Base-by-base conservation (phyloP, 1,140 invertebrate genomes). In the Lucilia sericata region DNA sequence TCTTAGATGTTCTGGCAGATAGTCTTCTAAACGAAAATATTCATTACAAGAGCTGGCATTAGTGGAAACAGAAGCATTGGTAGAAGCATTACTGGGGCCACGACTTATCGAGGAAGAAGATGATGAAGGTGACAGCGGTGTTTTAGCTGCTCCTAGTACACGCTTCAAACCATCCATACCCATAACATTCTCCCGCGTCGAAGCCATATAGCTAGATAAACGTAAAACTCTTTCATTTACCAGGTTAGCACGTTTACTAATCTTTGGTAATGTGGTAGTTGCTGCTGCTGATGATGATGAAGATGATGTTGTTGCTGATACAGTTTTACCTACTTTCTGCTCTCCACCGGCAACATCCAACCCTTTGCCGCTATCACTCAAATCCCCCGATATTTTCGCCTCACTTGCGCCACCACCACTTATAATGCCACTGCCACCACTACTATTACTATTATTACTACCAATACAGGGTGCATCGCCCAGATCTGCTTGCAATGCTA, bases 401-500 rank as follows among this genome's bases (percentile, higher is more conserved):
- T 21, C 42, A 30, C 25, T 30, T 3, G 25, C 25, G 2, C 42
- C 42, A 42, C 25, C 51, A 21, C 84, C 70, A 7, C 51, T 49
- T 21, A 83, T 34, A 70, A 49, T 83, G 70, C 65, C 65, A 74
- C 51, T 80, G 47, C 14, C 47, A 65, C 36, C 30, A 34, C 60
- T 47, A 49, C 49, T 90, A 21, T 47, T 80, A 30, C 74, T 75
- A 75, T 51, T 75, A 92, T 90, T 82, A 82, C 83, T 74, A 17
- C 34, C n/a, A 8, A 55, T n/a, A 65, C n/a, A 92, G 91, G 86
- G 92, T 86, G 87, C 93, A 92, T 98, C 96, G 0, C 97, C 97
- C 88, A 96, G 93, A 92, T 99, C 97, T 19, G 97, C 97, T 92
- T 99, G 97, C 70, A 99, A 93, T 75, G 97, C 96, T 86, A 97